Evolutionary conservation across 2,113 vertebrate species (phyloP), one percentile per base, ranked within the genome.

Genomic region (Cygnus atratus): DNA sequence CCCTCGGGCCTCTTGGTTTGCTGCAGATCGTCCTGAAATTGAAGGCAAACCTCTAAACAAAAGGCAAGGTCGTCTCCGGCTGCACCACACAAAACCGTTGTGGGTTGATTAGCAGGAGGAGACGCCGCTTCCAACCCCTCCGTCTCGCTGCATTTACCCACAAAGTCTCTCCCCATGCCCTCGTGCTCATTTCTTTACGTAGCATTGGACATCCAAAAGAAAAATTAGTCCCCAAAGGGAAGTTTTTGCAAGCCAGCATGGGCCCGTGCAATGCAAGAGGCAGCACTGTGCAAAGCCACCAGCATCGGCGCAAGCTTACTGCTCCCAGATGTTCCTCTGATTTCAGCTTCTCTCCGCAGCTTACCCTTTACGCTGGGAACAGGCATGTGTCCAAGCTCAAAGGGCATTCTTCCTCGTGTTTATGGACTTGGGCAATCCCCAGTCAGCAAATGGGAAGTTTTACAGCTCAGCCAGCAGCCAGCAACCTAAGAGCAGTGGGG

Each of bases 401-500:
- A 29, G 54, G 58, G 57, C 37, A 11, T 63, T 20, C 20, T 41
- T 24, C 73, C 72, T 26, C 18, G 0, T 2, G 5, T 62, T 37
- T 13, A 18, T 5, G 11, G 55, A 35, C 44, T 22, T 41, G 14
- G 55, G 73, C 59, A 22, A 41, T 72, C 67, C 14, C 1, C 1
- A 3, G 54, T 35, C 61, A 28, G 48, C 4, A 41, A 86, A 33
- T 8, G 35, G n/a, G 39, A 29, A 50, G 14, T 71, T 91, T 81
- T 25, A 35, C 50, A 33, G 4, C 13, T 19, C 19, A 29, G 35
- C 16, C 48, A 19, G 4, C 19, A 28, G 35, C 16, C 48, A 19
- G 4, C 0, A 1, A 5, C 20, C 26, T 15, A 9, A 5, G 1
- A 1, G 48, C 48, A 62, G 75, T 2, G 6, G 18, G 43, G 48